These are phyloP conservation scores for Barnardius zonarius DNA, from an alignment of 2,113 vertebrate genomes.

Conservation along the genomic window DNA sequence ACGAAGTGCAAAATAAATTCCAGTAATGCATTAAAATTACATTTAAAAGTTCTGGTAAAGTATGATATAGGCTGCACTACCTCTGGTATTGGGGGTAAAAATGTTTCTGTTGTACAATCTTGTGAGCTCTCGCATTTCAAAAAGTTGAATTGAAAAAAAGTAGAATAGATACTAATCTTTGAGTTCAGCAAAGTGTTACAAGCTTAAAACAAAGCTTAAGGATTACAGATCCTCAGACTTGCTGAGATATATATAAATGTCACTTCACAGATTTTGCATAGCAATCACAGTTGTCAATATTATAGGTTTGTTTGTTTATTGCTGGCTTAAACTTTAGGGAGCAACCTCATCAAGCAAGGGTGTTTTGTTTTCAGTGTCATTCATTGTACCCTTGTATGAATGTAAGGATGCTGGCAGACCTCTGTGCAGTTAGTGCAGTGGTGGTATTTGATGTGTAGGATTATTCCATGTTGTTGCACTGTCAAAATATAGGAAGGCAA, in stretches of 20 bases:
- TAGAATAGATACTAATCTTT: neutral
- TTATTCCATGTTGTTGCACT: neutral
- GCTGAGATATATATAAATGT: neutral
- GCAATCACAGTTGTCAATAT: neutral
- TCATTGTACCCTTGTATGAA: neutral
- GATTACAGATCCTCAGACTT: neutral
- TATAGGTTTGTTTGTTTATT: neutral
- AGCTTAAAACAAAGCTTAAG: neutral
- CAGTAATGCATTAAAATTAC: neutral
- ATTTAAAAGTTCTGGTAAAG: neutral
- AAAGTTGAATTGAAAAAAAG: neutral
- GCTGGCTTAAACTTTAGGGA: neutral
- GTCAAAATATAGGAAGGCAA: neutral
- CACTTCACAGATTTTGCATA: neutral
- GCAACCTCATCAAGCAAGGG: neutral
- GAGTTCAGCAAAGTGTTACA: neutral
- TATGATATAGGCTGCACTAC: neutral
- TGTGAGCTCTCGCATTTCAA: neutral
- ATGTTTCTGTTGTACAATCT: neutral
- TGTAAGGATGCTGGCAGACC: neutral
- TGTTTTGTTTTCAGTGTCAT: fast-evolving
- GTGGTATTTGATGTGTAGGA: neutral
- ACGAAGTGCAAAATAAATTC: neutral
- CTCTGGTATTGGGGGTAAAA: neutral
- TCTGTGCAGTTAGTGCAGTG: neutral